Conservation (phyloP, 2,888 invertebrate genomes). For the Archips crataeganus region DNA sequence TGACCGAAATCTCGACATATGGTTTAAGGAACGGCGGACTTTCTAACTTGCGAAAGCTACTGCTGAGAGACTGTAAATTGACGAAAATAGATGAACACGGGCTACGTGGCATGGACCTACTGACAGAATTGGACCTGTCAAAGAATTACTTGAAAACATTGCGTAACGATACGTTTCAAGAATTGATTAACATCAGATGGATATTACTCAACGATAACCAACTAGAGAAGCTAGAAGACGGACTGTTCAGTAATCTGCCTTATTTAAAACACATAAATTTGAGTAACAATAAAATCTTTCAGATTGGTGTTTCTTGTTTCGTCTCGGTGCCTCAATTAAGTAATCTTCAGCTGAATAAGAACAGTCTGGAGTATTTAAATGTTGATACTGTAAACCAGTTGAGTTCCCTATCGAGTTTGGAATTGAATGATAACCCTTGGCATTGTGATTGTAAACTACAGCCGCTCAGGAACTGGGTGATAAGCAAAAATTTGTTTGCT, state of each 20-base stretch:
- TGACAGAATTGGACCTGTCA: conserved; percentile 94
- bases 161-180: conserved; percentile 89
- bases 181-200: conserved; percentile 89
- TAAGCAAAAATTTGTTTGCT: conserved; percentile 89
- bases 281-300: conserved; percentile 90
- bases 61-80: conserved; percentile 90
- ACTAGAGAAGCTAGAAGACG: conserved; percentile 89
- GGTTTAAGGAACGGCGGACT: conserved; percentile 90
- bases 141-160: conserved; percentile 89
- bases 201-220: conserved; percentile 91
- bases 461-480: conserved; percentile 92
- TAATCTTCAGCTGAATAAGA: conserved; percentile 88
- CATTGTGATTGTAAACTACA: conserved; percentile 94
- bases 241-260: conserved; percentile 90
- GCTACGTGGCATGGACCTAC: conserved; percentile 90
- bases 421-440: conserved; percentile 94
- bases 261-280: conserved; percentile 92
- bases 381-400: conserved; percentile 88
- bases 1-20: conserved; percentile 88
- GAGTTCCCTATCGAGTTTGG: conserved; percentile 88
- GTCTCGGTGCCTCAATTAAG: conserved; percentile 88
- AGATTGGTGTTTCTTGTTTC: conserved; percentile 84
- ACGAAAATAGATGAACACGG: conserved; percentile 90
- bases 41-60: conserved; percentile 93
- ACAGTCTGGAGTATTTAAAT: conserved; percentile 89